phyloP scores from a whole-genome alignment of 2,113 vertebrate genomes.

The Leucopsar rothschildi region DNA sequence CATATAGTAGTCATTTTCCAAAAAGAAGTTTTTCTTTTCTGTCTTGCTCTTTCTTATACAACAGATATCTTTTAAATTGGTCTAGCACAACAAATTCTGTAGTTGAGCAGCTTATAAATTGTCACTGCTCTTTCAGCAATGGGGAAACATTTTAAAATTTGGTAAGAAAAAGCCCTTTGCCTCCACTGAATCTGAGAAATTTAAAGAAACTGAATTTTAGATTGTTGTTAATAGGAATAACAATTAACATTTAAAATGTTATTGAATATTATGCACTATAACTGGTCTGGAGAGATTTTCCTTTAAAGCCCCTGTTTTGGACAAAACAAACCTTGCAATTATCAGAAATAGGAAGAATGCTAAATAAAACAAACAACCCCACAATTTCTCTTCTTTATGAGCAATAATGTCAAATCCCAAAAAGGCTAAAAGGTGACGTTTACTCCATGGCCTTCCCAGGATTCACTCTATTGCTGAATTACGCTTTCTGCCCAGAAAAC shows the following conservation, averaged over 20 bases:
- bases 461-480: background rate
- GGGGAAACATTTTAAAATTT: background rate
- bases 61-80: conserved; percentile 49
- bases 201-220: background rate
- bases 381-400: background rate
- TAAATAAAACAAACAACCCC: background rate
- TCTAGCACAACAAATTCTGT: conserved; percentile 43
- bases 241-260: background rate
- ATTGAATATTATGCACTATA: background rate
- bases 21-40: conserved; percentile 52
- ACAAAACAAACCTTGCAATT: background rate
- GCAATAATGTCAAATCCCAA: background rate
- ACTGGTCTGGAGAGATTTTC: background rate
- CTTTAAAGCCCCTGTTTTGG: background rate
- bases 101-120: conserved; percentile 42
- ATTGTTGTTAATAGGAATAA: background rate
- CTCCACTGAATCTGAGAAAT: background rate
- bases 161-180: conserved; percentile 3
- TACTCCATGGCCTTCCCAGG: background rate
- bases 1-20: conserved; percentile 52
- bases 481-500: background rate
- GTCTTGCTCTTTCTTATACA: background rate
- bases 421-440: background rate
- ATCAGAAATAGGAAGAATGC: background rate
- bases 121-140: conserved; percentile 6